Evolutionary conservation across 2,113 vertebrate genomes (phyloP).

Genomic region (Catharus bicknelli): DNA sequence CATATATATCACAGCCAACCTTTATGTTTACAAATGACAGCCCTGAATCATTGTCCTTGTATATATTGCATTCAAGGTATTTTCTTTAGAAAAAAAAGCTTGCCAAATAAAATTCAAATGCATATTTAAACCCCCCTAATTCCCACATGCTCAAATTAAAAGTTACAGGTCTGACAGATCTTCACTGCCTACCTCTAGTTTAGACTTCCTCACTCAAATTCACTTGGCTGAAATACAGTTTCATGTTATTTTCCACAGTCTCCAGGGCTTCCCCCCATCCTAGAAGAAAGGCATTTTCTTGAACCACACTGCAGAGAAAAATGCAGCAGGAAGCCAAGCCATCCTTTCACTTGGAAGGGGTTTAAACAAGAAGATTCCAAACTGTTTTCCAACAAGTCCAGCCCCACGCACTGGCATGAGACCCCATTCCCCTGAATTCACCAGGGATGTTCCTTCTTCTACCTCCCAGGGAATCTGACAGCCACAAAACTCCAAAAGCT

Average conservation of each 20-base stretch:
- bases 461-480: background rate
- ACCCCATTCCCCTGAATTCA: background rate
- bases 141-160: background rate
- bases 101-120: background rate
- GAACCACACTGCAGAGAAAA: constrained; percentile 49
- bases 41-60: background rate
- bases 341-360: constrained; percentile 37
- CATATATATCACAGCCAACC: background rate
- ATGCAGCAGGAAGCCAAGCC: constrained; percentile 43
- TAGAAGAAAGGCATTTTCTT: constrained; percentile 50
- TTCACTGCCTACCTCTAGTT: background rate
- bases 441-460: background rate
- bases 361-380: constrained; percentile 49
- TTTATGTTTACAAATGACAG: background rate
- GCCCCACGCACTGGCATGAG: background rate
- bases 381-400: background rate
- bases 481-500: background rate
- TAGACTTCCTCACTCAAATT: background rate
- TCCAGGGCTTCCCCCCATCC: constrained; percentile 16
- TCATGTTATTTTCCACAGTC: constrained; percentile 43
- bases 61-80: background rate
- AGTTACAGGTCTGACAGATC: background rate
- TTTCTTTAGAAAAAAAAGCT: background rate
- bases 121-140: background rate
- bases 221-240: constrained; percentile 1